phyloP scores from a whole-genome alignment of 2,888 invertebrate genomes.

The Luffia ferchaultella region DNA sequence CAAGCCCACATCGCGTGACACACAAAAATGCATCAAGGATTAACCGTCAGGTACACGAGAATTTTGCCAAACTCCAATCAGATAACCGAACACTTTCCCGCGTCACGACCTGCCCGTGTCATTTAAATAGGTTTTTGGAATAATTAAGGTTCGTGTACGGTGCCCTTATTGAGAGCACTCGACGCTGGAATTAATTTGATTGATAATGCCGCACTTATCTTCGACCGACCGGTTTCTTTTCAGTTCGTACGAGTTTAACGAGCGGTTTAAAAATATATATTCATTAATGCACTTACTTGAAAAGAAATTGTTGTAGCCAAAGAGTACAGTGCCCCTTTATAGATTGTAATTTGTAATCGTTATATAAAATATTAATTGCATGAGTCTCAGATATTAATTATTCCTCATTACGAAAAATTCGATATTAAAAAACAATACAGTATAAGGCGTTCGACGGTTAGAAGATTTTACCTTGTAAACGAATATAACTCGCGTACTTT shows the following conservation, averaged over 20 bases:
- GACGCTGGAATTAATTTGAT: conserved; percentile 19
- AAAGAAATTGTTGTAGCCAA: not conserved
- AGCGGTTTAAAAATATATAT: conserved; percentile 8
- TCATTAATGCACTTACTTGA: not conserved
- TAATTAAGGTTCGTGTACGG: not conserved
- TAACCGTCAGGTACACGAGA: not conserved
- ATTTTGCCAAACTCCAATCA: not conserved
- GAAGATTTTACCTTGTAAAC: too few species aligned
- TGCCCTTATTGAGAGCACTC: not conserved
- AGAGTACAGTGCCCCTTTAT: conserved; percentile 1
- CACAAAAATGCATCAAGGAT: not conserved
- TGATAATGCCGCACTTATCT: conserved; percentile 20
- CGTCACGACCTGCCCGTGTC: not conserved
- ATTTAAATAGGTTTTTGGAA: not conserved
- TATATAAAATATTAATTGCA: too few species aligned
- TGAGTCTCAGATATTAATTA: too few species aligned
- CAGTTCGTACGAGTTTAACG: conserved; percentile 5
- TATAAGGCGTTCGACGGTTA: too few species aligned
- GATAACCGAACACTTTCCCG: not conserved
- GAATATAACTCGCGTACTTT: not conserved
- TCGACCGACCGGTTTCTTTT: conserved; percentile 3
- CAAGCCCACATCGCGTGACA: not conserved
- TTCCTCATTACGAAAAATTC: too few species aligned
- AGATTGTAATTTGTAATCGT: conserved; percentile 4
- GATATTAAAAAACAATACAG: too few species aligned